Base-by-base conservation (phyloP, 2,888 invertebrate genomes). In the Acleris laterana region DNA sequence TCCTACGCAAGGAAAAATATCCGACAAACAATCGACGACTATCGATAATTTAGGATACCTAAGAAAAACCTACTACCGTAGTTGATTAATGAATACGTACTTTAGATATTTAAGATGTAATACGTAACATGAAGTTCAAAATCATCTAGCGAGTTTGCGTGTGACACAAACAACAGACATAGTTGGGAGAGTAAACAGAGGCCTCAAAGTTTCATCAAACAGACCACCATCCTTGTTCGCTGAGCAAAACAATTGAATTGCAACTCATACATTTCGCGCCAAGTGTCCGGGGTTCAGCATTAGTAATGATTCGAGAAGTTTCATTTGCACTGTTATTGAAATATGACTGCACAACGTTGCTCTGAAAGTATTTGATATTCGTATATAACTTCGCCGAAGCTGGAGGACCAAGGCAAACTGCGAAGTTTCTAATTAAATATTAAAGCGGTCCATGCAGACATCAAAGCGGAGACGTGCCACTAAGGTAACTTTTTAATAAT, bases 391-490 rank as follows among this genome's bases (percentile, higher is more conserved):
- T 82, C 74, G 79, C 71, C 76, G 77, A 77, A 77, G 76, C 79
- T 69, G 71, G 74, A 73, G 72, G 71, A 72, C 73, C 74, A 74
- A 73, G 67, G 76, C 71, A 75, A 71, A 73, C 72, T 72, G 79
- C 75, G 79, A 87, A 87, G 84, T 88, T 87, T 82, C 80, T 86
- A 84, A 88, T 88, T 86, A 87, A 88, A 88, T 85, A 88, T 88
- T 86, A 82, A 87, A 78, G 80, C 75, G 74, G 79, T 77, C 77
- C 79, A 70, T 73, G 79, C 77, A 78, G 76, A 76, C 78, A 75
- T 77, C 76, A 76, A 74, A 76, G 74, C 50, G 62, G 71, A 68
- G 74, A 75, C 76, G 74, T 72, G 70, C 62, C 72, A 75, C 78
- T 73, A 74, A 75, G 70, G 74, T 68, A 62, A 70, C 71, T 71